These are phyloP conservation scores for Microtus ochrogaster DNA, from an alignment of 2,113 vertebrate species.

Conservation along the genomic window DNA sequence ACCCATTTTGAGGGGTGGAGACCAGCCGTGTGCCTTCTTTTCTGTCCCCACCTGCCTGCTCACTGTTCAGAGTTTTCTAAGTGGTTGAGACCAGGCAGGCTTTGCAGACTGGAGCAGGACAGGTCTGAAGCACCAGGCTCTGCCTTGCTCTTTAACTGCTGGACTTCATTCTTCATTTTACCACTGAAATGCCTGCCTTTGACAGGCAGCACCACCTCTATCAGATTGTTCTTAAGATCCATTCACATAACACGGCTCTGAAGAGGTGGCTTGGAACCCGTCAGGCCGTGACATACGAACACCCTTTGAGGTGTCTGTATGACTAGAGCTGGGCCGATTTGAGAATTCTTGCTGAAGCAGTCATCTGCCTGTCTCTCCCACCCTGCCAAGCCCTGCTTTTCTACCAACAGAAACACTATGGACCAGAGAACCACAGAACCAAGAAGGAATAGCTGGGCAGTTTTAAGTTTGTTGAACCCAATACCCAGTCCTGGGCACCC, in stretches of 20 bases:
- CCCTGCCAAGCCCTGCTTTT: not conserved
- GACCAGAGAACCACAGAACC: not conserved
- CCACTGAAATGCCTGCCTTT: not conserved
- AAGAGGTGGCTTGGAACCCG: slow-evolving; percentile 29
- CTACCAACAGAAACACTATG: not conserved
- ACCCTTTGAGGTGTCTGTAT: not conserved
- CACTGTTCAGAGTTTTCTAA: not conserved
- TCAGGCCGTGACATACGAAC: not conserved
- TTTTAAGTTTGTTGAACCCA: not conserved
- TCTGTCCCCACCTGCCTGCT: not conserved
- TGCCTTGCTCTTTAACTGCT: slow-evolving; percentile 7
- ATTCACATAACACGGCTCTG: not conserved
- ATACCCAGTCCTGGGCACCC: not conserved
- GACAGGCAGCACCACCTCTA: not conserved
- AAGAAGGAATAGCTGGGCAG: not conserved
- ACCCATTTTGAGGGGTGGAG: not conserved
- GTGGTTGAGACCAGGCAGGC: not conserved
- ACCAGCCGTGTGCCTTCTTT: not conserved
- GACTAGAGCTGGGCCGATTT: not conserved
- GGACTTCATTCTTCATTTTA: not conserved
- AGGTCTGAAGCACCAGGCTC: not conserved
- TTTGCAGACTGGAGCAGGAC: not conserved
- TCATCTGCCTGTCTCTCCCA: not conserved
- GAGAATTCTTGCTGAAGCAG: not conserved
- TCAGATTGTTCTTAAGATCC: slow-evolving; percentile 17